Conservation (phyloP, 2,113 vertebrate species). For the Empidonax traillii region DNA sequence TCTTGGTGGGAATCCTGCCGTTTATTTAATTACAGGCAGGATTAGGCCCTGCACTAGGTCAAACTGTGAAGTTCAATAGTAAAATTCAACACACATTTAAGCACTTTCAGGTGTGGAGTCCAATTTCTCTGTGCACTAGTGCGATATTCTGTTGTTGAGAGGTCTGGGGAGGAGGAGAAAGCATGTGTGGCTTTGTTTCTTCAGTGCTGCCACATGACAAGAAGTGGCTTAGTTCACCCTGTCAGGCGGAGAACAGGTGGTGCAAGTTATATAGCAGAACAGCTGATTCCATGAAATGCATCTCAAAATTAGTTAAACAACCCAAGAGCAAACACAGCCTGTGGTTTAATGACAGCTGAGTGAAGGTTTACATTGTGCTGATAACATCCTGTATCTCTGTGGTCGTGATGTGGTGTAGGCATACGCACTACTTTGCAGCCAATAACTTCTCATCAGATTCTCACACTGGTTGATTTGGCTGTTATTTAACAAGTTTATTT, state of each 20-base stretch:
- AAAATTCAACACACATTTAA: not conserved
- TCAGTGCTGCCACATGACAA: not conserved
- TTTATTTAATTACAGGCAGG: not conserved
- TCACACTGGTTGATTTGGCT: slow-evolving; percentile 8
- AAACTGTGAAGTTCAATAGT: not conserved
- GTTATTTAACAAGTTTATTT: slow-evolving; percentile 22
- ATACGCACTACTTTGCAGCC: not conserved
- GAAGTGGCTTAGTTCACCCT: not conserved
- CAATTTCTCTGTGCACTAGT: not conserved
- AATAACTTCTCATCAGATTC: not conserved
- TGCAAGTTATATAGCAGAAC: not conserved
- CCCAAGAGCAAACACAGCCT: not conserved
- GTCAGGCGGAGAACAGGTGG: not conserved
- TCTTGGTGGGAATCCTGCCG: not conserved
- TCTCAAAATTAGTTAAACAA: slow-evolving; percentile 45
- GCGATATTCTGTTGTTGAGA: not conserved
- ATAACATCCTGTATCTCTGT: slow-evolving; percentile 70
- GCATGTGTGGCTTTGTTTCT: not conserved
- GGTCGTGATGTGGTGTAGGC: slow-evolving; percentile 42
- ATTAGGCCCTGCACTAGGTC: not conserved
- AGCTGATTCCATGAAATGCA: slow-evolving; percentile 12
- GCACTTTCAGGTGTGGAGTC: not conserved
- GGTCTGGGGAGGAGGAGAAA: not conserved
- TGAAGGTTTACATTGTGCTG: slow-evolving; percentile 54
- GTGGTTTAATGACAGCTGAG: slow-evolving; percentile 48